A percentile compares a stretch with the other conserved stretches of the same genome.
phyloP scores from a whole-genome alignment of 2,797 vertebrate genomes.

The Lithobates sylvaticus region DNA sequence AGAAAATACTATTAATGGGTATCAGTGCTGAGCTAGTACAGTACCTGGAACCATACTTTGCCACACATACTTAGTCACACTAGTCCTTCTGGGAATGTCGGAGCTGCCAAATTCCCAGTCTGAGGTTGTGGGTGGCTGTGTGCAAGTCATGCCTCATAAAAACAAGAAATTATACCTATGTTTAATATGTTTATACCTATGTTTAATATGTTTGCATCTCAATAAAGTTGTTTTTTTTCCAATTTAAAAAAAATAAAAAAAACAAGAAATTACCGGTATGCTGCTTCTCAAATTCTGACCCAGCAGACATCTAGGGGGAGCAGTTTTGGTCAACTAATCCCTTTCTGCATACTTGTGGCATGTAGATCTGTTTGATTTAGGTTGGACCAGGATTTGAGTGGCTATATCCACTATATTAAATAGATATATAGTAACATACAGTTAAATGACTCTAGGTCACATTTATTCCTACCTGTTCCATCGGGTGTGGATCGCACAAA shows the following conservation, averaged over 20 bases:
- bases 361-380: background rate
- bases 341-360: background rate
- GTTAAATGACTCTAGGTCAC: background rate
- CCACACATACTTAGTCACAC: background rate
- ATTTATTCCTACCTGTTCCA: constrained; percentile 84
- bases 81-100: too few relatives aligned
- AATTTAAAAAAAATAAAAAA: too few relatives aligned
- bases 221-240: too few relatives aligned
- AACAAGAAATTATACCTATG: too few relatives aligned
- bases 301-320: background rate
- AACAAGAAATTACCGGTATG: too few relatives aligned
- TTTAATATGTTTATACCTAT: too few relatives aligned
- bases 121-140: background rate
- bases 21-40: too few relatives aligned
- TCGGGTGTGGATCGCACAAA: constrained; percentile 95
- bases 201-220: too few relatives aligned
- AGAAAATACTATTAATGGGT: too few relatives aligned
- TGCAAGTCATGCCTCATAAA: background rate
- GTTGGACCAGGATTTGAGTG: background rate
- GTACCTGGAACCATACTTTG: too few relatives aligned
- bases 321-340: background rate
- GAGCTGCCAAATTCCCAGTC: background rate
- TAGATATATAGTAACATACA: background rate
- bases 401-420: background rate
- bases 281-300: too few relatives aligned